phyloP scores from a whole-genome alignment of 1,140 invertebrate species.

The Drosophila bipectinata region DNA sequence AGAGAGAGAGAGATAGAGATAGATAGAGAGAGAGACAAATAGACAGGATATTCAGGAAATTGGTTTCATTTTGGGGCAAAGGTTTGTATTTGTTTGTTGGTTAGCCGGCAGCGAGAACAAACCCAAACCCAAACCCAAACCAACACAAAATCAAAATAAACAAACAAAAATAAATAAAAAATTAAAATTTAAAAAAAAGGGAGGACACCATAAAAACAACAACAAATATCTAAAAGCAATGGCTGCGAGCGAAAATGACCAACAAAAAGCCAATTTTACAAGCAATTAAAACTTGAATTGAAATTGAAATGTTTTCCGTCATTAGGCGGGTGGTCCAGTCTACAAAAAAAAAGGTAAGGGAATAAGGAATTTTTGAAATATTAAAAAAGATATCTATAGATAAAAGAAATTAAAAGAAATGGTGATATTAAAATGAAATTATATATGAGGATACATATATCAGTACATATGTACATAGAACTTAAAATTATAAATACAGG shows the following conservation, averaged over 20 bases:
- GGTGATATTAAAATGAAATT: too few species aligned
- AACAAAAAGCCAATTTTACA: slow-evolving; percentile 63
- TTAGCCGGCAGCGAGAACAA: slow-evolving; percentile 23
- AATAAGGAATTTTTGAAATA: too few species aligned
- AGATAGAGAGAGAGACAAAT: too few species aligned
- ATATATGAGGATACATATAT: too few species aligned
- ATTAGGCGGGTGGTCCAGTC: slow-evolving; percentile 6
- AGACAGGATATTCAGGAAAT: slow-evolving; percentile 33
- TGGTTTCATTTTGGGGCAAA: slow-evolving; percentile 45
- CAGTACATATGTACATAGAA: too few species aligned
- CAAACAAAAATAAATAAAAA: neutral
- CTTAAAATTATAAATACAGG: too few species aligned
- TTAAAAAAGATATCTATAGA: too few species aligned
- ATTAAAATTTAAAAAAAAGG: slow-evolving; percentile 3
- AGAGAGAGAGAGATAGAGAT: neutral
- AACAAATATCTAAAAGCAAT: slow-evolving; percentile 30
- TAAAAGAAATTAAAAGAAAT: too few species aligned
- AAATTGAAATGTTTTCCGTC: slow-evolving; percentile 62
- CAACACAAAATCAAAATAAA: neutral
- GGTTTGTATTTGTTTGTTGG: slow-evolving; percentile 44
- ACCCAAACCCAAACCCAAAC: slow-evolving; percentile 13
- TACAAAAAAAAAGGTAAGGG: neutral
- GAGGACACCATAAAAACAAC: neutral
- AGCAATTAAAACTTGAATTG: slow-evolving; percentile 77
- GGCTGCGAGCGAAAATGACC: slow-evolving; percentile 7